These are phyloP conservation scores for Leptonema lineaticorne DNA, from an alignment of 1,140 invertebrate species.

Conservation along the genomic window DNA sequence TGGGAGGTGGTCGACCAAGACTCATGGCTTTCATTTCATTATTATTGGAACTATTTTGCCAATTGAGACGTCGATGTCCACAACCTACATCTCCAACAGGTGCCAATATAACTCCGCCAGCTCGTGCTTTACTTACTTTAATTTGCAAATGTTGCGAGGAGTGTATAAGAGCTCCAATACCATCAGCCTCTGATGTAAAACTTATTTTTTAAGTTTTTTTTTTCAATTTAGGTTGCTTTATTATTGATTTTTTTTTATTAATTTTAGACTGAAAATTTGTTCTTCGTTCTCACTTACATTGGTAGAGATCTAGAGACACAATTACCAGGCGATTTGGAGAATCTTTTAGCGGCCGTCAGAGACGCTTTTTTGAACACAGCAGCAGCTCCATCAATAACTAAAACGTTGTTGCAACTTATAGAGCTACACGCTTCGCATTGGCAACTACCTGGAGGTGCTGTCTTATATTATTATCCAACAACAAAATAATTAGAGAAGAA, in stretches of 20 bases:
- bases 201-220: not conserved
- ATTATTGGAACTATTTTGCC: conserved; percentile 85
- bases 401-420: conserved; percentile 83
- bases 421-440: conserved; percentile 85
- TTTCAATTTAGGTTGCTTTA: not conserved
- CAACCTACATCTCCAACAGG: conserved; percentile 33
- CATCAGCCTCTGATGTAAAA: conserved; percentile 73
- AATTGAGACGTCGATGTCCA: conserved; percentile 68
- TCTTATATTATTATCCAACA: conserved; percentile 85
- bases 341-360: conserved; percentile 73
- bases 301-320: conserved; percentile 83
- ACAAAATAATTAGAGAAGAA: conserved; percentile 50
- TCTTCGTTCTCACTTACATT: conserved; percentile 82
- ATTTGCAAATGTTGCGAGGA: conserved; percentile 83
- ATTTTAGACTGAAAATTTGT: conserved; percentile 78
- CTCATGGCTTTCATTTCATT: conserved; percentile 86
- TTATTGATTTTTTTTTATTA: conserved; percentile 26
- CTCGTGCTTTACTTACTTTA: conserved; percentile 72
- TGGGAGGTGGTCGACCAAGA: conserved; percentile 61
- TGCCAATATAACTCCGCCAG: conserved; percentile 61
- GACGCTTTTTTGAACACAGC: conserved; percentile 79
- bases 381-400: conserved; percentile 66
- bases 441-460: conserved; percentile 83
- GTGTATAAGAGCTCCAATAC: conserved; percentile 75
- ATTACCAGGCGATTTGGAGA: conserved; percentile 73